A percentile compares a stretch with the other conserved stretches of the same genome.
Evolutionary conservation across 2,113 vertebrate genomes (phyloP).

Genomic region (Panthera leo): DNA sequence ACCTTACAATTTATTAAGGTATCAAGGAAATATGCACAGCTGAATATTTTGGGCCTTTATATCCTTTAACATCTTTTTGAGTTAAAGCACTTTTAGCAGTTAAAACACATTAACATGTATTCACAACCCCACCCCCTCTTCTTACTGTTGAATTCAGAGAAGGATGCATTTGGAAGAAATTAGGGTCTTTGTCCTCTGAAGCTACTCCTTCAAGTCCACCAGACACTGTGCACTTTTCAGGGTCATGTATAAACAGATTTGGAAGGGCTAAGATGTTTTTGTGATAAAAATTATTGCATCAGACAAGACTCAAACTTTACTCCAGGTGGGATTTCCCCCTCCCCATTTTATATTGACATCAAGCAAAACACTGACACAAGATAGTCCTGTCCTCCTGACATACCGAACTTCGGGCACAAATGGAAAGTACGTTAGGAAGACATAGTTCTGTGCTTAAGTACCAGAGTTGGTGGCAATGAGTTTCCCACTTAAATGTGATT

Average conservation of each 20-base stretch:
- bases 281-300: constrained; percentile 14
- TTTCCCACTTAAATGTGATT: not conserved
- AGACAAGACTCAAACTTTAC: constrained; percentile 24
- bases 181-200: constrained; percentile 10
- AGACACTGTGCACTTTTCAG: not conserved
- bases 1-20: not conserved
- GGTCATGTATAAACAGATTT: constrained; percentile 24
- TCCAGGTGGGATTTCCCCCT: not conserved
- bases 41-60: constrained; percentile 21
- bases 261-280: not conserved
- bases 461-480: not conserved
- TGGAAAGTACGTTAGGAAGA: not conserved
- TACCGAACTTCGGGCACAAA: not conserved
- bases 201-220: not conserved
- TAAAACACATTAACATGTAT: not conserved
- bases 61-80: not conserved
- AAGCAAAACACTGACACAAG: not conserved
- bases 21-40: not conserved
- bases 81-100: not conserved
- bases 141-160: constrained; percentile 41
- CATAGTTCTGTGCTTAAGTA: not conserved
- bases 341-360: not conserved
- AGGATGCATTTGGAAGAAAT: constrained; percentile 38
- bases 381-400: not conserved
- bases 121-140: not conserved